Conservation (phyloP, 2,888 invertebrate species). For the Acleris laterana region DNA sequence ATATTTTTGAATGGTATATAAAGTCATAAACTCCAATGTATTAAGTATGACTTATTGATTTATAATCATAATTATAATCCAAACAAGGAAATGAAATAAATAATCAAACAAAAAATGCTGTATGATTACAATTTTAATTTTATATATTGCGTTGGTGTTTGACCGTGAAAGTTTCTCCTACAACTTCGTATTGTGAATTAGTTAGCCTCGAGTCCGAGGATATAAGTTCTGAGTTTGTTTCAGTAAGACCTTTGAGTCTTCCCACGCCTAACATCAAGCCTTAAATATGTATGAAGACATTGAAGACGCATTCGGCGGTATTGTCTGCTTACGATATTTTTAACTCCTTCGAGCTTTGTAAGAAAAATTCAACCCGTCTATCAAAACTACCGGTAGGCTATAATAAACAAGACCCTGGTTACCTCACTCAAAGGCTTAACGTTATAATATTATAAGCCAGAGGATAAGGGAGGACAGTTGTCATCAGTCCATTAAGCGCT, state of each 20-base stretch:
- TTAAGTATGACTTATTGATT: too few relatives aligned
- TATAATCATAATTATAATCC: too few relatives aligned
- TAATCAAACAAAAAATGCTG: neutral
- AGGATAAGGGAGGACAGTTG: neutral
- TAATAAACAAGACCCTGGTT: too few relatives aligned
- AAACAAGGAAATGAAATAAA: neutral
- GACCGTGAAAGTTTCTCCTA: slow-evolving; percentile 17
- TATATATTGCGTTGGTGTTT: neutral
- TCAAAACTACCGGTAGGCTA: too few relatives aligned
- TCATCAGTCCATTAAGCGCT: neutral
- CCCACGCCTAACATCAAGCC: slow-evolving; percentile 47
- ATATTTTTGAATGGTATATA: too few relatives aligned
- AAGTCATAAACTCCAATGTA: too few relatives aligned
- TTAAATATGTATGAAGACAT: slow-evolving; percentile 41
- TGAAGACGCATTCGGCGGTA: slow-evolving; percentile 33
- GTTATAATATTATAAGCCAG: too few relatives aligned
- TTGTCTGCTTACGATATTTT: neutral
- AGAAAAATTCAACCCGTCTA: too few relatives aligned
- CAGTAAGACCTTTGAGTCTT: slow-evolving; percentile 41
- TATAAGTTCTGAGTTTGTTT: slow-evolving; percentile 43
- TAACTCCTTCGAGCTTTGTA: too few relatives aligned
- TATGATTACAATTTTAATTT: neutral
- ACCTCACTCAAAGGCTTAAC: too few relatives aligned
- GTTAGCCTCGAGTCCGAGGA: slow-evolving; percentile 45
- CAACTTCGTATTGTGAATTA: slow-evolving; percentile 18